phyloP scores from a whole-genome alignment of 2,113 vertebrate species.

The Nicator chloris region DNA sequence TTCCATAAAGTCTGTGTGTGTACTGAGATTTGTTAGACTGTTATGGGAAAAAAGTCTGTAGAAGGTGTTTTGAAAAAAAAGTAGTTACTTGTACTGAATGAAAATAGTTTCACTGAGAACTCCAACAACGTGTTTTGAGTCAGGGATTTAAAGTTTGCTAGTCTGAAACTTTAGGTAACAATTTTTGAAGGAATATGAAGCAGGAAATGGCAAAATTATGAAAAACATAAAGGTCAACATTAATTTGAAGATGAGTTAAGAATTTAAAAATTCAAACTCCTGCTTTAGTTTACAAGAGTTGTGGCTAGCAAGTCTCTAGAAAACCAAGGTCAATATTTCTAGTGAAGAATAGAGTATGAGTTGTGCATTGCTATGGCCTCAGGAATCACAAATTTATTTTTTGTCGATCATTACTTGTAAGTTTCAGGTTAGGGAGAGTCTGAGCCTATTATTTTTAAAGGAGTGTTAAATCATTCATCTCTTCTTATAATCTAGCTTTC shows the following conservation, averaged over 20 bases:
- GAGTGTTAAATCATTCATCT: neutral
- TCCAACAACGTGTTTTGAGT: neutral
- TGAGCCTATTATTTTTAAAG: neutral
- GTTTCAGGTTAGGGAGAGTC: neutral
- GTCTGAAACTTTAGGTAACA: neutral
- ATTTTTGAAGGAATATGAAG: neutral
- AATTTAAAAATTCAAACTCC: neutral
- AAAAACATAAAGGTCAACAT: neutral
- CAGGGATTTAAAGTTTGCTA: neutral
- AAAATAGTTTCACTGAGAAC: neutral
- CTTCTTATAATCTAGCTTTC: neutral
- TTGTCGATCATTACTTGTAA: neutral
- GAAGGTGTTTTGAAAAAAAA: neutral
- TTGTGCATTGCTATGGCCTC: neutral
- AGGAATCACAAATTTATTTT: neutral
- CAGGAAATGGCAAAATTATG: neutral
- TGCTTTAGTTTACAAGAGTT: neutral
- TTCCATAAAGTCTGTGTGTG: neutral
- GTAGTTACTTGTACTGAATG: neutral
- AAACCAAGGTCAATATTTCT: neutral
- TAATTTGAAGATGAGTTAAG: neutral
- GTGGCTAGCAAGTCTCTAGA: neutral
- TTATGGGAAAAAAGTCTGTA: neutral
- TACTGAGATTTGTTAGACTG: neutral
- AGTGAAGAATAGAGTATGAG: neutral